These are phyloP conservation scores for Hydroisotoma schaefferi DNA, from an alignment of 2,888 invertebrate species.

Conservation along the genomic window DNA sequence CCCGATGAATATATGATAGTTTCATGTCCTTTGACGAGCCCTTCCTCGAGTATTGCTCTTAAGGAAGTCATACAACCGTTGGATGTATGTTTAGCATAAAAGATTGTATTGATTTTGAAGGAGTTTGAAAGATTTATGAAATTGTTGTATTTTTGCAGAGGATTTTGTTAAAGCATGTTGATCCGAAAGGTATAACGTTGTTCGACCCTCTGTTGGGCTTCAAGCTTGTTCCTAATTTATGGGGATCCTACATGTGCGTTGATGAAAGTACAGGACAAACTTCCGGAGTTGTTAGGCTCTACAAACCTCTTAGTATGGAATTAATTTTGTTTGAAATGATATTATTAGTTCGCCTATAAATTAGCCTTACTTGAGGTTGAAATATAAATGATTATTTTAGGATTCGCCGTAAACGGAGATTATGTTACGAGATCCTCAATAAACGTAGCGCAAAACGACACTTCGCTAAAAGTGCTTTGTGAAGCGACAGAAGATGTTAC, in stretches of 20 bases:
- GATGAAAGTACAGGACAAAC: slow-evolving; percentile 17
- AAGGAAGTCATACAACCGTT: background rate
- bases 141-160: background rate
- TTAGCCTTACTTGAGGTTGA: background rate
- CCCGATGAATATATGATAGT: slow-evolving; percentile 8
- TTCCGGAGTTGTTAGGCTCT: slow-evolving; percentile 26
- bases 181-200: background rate
- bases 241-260: slow-evolving; percentile 23
- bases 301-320: slow-evolving; percentile 25
- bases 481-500: slow-evolving; percentile 22
- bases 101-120: too few species aligned
- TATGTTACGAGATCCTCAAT: slow-evolving; percentile 14
- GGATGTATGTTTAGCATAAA: background rate
- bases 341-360: background rate
- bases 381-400: slow-evolving; percentile 14
- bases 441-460: slow-evolving; percentile 20
- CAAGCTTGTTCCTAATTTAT: slow-evolving; percentile 21
- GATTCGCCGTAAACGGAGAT: slow-evolving; percentile 22
- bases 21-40: slow-evolving; percentile 17
- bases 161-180: background rate
- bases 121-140: too few species aligned
- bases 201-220: slow-evolving; percentile 25
- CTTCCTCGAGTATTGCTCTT: background rate
- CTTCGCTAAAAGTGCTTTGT: slow-evolving; percentile 16
- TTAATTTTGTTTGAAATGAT: slow-evolving; percentile 4